Evolutionary conservation across 2,113 vertebrate genomes (phyloP).

Genomic region (Tragelaphus buxtoni): DNA sequence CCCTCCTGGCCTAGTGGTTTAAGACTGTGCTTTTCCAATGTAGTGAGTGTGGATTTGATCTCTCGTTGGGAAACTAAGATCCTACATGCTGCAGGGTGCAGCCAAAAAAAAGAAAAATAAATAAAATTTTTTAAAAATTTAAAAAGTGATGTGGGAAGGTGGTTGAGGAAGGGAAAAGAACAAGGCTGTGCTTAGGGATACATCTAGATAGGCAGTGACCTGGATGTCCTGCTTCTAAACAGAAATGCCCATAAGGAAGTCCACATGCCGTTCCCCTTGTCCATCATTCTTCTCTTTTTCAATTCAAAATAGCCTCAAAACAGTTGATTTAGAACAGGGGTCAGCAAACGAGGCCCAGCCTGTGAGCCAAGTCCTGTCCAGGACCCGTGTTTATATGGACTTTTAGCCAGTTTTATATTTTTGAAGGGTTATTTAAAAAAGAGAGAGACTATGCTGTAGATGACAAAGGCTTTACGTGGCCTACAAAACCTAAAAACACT

Average conservation of each 20-base stretch:
- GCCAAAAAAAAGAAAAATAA: neutral
- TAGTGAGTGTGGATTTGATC: neutral
- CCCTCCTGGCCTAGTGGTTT: neutral
- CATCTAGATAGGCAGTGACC: neutral
- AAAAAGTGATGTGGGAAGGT: neutral
- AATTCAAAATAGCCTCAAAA: neutral
- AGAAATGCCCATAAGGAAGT: neutral
- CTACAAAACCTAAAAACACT: neutral
- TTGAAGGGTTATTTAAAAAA: neutral
- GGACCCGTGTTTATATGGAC: neutral
- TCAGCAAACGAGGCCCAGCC: neutral
- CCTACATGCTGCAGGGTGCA: neutral
- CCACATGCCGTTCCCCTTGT: neutral
- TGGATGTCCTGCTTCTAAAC: neutral
- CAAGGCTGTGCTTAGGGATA: neutral
- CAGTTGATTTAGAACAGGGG: neutral
- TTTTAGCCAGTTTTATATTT: neutral
- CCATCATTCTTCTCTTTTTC: neutral
- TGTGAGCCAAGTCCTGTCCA: neutral
- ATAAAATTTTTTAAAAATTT: neutral
- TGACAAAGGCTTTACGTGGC: neutral
- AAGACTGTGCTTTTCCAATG: neutral
- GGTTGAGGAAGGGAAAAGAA: neutral
- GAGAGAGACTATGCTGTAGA: neutral
- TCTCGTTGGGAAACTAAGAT: neutral